Base-by-base conservation (phyloP, 2,888 invertebrate species). In the Amiota mariae region DNA sequence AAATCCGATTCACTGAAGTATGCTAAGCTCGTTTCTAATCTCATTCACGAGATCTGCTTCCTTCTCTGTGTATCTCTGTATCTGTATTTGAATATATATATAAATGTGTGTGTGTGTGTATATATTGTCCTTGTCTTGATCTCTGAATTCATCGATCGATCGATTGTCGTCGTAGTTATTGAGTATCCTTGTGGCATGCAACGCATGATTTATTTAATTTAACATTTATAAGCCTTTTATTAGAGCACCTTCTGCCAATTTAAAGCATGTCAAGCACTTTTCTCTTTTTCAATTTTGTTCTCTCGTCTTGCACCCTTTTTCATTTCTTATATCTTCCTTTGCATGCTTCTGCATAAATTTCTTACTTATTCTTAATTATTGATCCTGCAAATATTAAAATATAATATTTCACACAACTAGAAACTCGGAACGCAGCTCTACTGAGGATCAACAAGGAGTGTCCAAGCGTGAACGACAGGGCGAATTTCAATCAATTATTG, bases 1-100 rank as follows among this genome's bases (percentile, higher is more conserved):
- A 89, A 90, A 87, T 85, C 85, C 78, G 85, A 87, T 81, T 86
- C 87, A 78, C 83, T 89, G 81, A 90, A 90, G 89, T 90, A 90
- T 87, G 90, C 82, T 79, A 48, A 51, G 61, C 66, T 61, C 66
- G 20, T 49, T 72, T 56, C 59, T 46, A 57, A 68, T 73, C 56
- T 59, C 67, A 67, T 54, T 64, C 73, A 15, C 9, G n/a, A 51
- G 36, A 36, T 36, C 36, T 36, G 4, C 36, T 36, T 36, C 36
- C 36, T 36, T 51, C 54, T 71, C 68, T 64, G 8, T 64, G 12
- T n/a, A 64, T 64, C 6, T 64, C n/a, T n/a, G 24, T 24, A 24
- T 24, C 24, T 24, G 24, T 24, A 51, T 51, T 67, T 51, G 51
- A 18, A 15, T n/a, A n/a, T n/a, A n/a, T n/a, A n/a, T n/a, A n/a